Base-by-base conservation (phyloP, 2,113 vertebrate species). In the Eupsittula cactorum region DNA sequence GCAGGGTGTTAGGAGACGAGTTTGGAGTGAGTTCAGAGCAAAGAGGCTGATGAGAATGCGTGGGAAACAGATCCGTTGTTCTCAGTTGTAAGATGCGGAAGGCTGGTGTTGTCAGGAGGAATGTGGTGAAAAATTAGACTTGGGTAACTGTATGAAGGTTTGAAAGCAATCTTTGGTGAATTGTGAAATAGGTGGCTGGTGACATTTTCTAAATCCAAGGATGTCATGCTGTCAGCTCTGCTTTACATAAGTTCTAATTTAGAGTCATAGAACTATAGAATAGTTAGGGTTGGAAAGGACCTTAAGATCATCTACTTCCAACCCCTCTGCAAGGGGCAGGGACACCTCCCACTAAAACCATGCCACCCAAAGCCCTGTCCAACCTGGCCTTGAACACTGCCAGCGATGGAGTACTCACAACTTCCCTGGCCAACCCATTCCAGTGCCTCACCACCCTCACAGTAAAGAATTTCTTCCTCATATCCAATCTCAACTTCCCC, bases 21-120 rank as follows among this genome's bases (percentile, higher is more conserved):
- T 88, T 93, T 95, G 92, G 87, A 95, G 71, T 2, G 49, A 88
- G 71, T 70, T 92, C 92, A 94, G 67, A 93, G 87, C 29, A 46
- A 60, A 49, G 78, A 88, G 49, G 31, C 46, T 83, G 84, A 65
- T 76, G 53, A 77, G 87, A 55, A 88, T 86, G 90, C 1, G 39
- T 95, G 79, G 85, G 92, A 90, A 96, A 83, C 8, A 4, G 70
- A 73, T 77, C 59, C 0, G 3, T 77, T 69, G 37, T n/a, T 95
- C 63, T 92, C 59, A 1, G 59, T 69, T 0, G 1, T 50, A 31
- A 64, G 68, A 67, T 39, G 35, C 0, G 10, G 84, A 90, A 94
- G 75, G 75, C 75, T 88, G 82, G 85, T 80, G 74, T 92, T 94
- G 87, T 80, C 5, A 1, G 39, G 64, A 93, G 49, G 68, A 59